A percentile compares a stretch with the other conserved stretches of the same genome.
phyloP scores from a whole-genome alignment of 2,888 invertebrate genomes.

The Buathra laborator region DNA sequence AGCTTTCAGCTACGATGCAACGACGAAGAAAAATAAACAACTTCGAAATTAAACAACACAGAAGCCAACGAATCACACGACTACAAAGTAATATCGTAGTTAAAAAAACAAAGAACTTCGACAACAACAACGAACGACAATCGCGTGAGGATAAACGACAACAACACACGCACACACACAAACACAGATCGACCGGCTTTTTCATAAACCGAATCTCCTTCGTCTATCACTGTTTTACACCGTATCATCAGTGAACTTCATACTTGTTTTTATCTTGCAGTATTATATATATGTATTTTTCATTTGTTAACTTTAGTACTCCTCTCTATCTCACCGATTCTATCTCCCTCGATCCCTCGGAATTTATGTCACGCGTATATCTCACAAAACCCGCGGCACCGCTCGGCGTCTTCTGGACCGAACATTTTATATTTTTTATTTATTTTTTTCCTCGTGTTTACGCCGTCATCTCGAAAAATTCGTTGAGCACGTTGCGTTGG shows the following conservation, averaged over 20 bases:
- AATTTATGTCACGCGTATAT: slow-evolving; percentile 69
- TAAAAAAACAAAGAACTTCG: slow-evolving; percentile 13
- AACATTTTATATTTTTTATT: slow-evolving; percentile 46
- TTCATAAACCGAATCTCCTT: slow-evolving; percentile 1
- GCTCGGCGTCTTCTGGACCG: slow-evolving; percentile 62
- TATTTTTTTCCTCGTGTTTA: slow-evolving; percentile 14
- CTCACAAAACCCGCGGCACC: slow-evolving; percentile 68
- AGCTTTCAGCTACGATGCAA: slow-evolving; percentile 4
- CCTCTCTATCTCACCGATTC: slow-evolving; percentile 60
- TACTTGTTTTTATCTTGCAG: slow-evolving; percentile 1
- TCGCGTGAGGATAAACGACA: slow-evolving; percentile 4
- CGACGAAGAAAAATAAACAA: slow-evolving; percentile 3
- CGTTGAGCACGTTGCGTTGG: slow-evolving; percentile 4
- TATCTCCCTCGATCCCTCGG: slow-evolving; percentile 60
- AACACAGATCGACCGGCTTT: slow-evolving; percentile 62
- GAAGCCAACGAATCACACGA: not conserved
- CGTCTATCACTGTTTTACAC: slow-evolving; percentile 39
- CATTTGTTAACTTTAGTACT: slow-evolving; percentile 52
- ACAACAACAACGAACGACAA: slow-evolving; percentile 20
- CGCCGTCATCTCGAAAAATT: slow-evolving; percentile 22
- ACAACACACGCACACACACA: slow-evolving; percentile 65
- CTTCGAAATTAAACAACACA: slow-evolving; percentile 35
- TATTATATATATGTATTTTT: slow-evolving; percentile 36
- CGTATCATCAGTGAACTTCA: slow-evolving; percentile 23
- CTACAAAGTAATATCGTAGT: slow-evolving; percentile 14